A percentile compares a stretch with the other conserved stretches of the same genome.
phyloP scores from a whole-genome alignment of 2,797 vertebrate species.

The Neosalanx taihuensis region DNA sequence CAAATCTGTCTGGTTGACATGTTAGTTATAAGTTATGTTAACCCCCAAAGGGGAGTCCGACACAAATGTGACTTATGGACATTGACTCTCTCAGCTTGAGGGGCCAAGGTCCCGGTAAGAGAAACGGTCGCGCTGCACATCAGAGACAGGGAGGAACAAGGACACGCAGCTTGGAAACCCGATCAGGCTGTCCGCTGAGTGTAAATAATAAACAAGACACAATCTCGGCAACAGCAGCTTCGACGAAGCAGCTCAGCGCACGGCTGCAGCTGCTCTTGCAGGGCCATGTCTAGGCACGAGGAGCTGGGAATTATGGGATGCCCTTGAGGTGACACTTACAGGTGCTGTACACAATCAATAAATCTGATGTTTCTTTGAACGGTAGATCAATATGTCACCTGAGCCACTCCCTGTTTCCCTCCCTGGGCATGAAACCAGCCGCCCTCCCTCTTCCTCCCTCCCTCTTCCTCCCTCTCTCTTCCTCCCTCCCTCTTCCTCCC shows the following conservation, averaged over 20 bases:
- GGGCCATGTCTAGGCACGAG: constrained; percentile 33
- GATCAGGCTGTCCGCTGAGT: constrained; percentile 63
- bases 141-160: constrained; percentile 47
- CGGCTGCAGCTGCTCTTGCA: constrained; percentile 10
- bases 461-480: constrained; percentile 4
- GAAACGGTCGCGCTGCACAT: constrained; percentile 50
- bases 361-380: constrained; percentile 34
- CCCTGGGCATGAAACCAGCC: neutral
- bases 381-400: constrained; percentile 31
- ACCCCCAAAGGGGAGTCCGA: constrained; percentile 26
- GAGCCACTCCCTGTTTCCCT: neutral
- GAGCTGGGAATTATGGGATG: constrained; percentile 42
- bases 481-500: neutral
- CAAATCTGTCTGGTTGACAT: constrained; percentile 15
- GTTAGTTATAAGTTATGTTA: constrained; percentile 6
- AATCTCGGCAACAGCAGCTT: constrained; percentile 36
- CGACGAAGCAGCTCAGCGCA: constrained; percentile 14
- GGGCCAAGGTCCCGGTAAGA: constrained; percentile 39
- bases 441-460: neutral
- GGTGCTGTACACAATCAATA: constrained; percentile 26
- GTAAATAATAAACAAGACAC: constrained; percentile 75
- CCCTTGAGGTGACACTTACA: constrained; percentile 43
- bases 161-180: constrained; percentile 65
- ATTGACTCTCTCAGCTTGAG: constrained; percentile 23
- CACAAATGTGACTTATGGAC: constrained; percentile 18